These are phyloP conservation scores for Artibeus lituratus DNA, from an alignment of 2,797 vertebrate genomes.

Conservation along the genomic window DNA sequence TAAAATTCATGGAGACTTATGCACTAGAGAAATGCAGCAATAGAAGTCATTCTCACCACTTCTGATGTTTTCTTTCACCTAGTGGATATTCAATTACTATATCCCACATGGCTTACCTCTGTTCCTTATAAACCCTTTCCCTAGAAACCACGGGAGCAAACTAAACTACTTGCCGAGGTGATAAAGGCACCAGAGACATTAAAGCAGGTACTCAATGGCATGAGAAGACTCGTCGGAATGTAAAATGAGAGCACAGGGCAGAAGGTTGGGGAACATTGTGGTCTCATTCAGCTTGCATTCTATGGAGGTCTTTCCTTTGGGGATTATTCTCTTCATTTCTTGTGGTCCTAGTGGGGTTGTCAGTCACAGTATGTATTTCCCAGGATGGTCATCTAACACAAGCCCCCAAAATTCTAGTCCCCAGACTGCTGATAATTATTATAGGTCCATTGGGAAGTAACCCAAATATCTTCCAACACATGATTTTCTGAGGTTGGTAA, in stretches of 20 bases:
- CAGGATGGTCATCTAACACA: background rate
- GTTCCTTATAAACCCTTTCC: background rate
- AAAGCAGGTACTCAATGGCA: background rate
- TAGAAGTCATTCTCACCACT: background rate
- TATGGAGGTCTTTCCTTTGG: background rate
- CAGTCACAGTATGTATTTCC: background rate
- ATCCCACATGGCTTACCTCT: background rate
- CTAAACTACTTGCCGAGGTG: background rate
- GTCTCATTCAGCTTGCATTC: background rate
- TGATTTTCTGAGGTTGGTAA: background rate
- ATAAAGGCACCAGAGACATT: background rate
- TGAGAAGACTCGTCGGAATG: background rate
- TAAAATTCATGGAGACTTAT: background rate
- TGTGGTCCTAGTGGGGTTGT: background rate
- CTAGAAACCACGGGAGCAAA: background rate
- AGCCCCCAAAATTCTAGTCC: background rate
- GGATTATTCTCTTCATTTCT: background rate
- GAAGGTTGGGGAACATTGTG: background rate
- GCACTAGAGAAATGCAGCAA: background rate
- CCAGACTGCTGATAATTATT: background rate
- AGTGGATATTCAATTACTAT: background rate
- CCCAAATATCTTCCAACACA: background rate
- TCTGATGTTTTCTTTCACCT: background rate
- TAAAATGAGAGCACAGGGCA: background rate
- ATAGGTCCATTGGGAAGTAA: background rate